Evolutionary conservation across 1,140 invertebrate species (phyloP), one percentile per base, ranked within the genome.

Genomic region (Lepidurus apus): DNA sequence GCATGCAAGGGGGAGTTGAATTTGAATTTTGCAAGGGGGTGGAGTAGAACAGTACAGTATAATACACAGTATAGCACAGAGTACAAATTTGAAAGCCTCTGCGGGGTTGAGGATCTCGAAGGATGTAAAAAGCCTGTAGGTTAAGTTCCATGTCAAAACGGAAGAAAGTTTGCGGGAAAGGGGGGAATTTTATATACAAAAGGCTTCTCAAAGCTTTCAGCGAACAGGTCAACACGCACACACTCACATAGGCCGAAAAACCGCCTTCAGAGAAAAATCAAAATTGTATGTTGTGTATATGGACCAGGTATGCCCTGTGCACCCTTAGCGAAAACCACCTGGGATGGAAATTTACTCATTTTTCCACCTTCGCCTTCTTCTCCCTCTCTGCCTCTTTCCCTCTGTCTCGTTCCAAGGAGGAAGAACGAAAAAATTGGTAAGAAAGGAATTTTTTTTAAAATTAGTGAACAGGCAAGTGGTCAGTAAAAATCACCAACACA

Each of bases 211-310:
- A 65, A 65, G 53, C 53, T 65, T 65, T 65, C 53, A 65, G 34
- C 34, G 34, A 34, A 65, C n/a, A 65, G 53, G 53, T 65, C 53
- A 65, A 65, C 53, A 65, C n/a, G 21, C 21, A 65, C 53, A 65
- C 53, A 65, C 21, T n/a, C 53, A 65, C 13, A 65, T 47, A 65
- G 53, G 21, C 53, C 53, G 17, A 13, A 13, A 65, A 65, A 65
- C 53, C 53, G 53, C 13, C 53, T 65, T 17, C 21, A 21, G 21
- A 65, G 53, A 65, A 65, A 65, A 65, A n/a, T 65, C 53, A 13
- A 65, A 11, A 65, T 65, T 65, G 17, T 65, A 65, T 17, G 21
- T 7, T 21, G 13, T 21, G 13, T 13, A 65, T 65, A 65, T 65
- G 53, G 6, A 17, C 53, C 53, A 65, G 53, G 53, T 65, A 65